Evolutionary conservation across 2,797 vertebrate genomes (phyloP).

Genomic region (Ficedula albicollis): DNA sequence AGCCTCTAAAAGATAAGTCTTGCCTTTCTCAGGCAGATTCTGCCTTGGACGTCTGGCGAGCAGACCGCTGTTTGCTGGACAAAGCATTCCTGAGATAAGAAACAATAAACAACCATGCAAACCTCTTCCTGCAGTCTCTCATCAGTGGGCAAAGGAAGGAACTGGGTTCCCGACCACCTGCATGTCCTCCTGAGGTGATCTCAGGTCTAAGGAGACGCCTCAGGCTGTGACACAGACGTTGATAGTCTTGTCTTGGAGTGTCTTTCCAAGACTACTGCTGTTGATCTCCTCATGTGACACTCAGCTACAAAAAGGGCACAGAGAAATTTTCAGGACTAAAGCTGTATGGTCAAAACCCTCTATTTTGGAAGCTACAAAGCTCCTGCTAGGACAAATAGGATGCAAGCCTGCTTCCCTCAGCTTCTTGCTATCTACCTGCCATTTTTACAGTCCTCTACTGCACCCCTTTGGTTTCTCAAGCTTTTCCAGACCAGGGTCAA

Average conservation of each 20-base stretch:
- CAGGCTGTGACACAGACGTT: too few species aligned
- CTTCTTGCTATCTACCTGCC: not conserved
- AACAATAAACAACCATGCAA: too few species aligned
- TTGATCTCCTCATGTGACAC: not conserved
- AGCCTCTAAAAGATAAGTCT: too few species aligned
- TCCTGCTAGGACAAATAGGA: not conserved
- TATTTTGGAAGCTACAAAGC: not conserved
- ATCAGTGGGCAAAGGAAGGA: too few species aligned
- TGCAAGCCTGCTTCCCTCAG: not conserved
- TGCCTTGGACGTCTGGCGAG: too few species aligned
- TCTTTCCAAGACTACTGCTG: not conserved
- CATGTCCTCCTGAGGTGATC: too few species aligned
- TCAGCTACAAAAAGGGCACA: not conserved
- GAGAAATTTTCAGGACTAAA: not conserved
- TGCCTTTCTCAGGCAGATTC: too few species aligned
- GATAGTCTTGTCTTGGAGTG: not conserved
- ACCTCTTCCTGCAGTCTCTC: too few species aligned
- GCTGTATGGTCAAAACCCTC: rapidly evolving
- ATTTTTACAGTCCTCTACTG: not conserved
- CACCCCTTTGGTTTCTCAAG: not conserved
- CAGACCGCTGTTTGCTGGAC: too few species aligned
- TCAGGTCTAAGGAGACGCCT: too few species aligned
- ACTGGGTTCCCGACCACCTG: too few species aligned
- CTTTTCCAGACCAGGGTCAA: rapidly evolving
- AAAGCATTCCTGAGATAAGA: too few species aligned